phyloP scores from a whole-genome alignment of 2,888 invertebrate species.

The Heterodera filipjevi region DNA sequence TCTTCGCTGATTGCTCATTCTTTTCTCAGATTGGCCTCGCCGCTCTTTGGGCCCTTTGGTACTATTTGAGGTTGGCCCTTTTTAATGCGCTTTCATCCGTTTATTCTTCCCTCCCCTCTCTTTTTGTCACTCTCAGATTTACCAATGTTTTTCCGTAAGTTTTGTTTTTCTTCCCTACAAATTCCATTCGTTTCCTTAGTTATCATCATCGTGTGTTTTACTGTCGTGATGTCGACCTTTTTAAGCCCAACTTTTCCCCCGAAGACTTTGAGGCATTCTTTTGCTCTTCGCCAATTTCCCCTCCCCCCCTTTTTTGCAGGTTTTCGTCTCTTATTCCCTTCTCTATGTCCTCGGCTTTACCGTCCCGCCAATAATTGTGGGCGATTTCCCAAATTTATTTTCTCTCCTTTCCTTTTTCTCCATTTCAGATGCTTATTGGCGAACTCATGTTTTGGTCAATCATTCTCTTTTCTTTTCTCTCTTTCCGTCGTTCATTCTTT shows the following conservation, averaged over 20 bases:
- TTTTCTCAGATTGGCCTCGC: conserved; percentile 12
- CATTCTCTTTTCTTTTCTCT: neutral
- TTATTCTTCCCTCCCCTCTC: neutral
- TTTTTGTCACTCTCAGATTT: conserved; percentile 51
- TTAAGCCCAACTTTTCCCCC: conserved; percentile 64
- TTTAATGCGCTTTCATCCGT: conserved; percentile 18
- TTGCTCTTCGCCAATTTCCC: neutral
- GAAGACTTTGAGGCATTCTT: conserved; percentile 58
- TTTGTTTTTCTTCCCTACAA: neutral
- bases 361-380: conserved; percentile 63
- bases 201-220: conserved; percentile 65
- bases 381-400: conserved; percentile 31
- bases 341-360: conserved; percentile 63
- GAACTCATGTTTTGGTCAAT: conserved; percentile 67
- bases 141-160: conserved; percentile 62
- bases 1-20: neutral
- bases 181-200: conserved; percentile 12
- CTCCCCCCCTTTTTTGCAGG: conserved; percentile 15
- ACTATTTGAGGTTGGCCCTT: conserved; percentile 66
- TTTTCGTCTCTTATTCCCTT: conserved; percentile 63
- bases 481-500: neutral
- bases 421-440: conserved; percentile 67
- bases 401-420: neutral
- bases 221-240: conserved; percentile 61
- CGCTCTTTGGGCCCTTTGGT: conserved; percentile 66